Conservation (phyloP, 2,888 invertebrate species). For the Nephrotoma appendiculata region DNA sequence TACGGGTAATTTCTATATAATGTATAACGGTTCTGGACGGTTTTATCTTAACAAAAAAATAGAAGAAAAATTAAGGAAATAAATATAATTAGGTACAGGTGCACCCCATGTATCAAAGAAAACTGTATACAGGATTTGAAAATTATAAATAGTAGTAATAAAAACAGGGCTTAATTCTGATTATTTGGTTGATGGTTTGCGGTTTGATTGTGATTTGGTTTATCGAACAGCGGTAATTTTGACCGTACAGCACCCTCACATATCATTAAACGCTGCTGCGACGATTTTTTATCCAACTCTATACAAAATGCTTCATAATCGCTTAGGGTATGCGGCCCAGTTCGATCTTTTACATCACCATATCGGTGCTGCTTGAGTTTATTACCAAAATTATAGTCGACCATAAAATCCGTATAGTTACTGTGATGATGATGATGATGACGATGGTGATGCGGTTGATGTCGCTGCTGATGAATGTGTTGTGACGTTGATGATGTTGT, state of each 20-base stretch:
- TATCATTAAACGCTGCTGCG: conserved; percentile 53
- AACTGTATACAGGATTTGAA: neutral
- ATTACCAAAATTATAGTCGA: conserved; percentile 7
- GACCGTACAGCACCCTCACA: conserved; percentile 80
- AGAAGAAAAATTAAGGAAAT: neutral
- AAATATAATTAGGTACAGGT: neutral
- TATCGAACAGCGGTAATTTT: conserved; percentile 74
- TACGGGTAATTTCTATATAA: neutral
- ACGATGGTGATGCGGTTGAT: conserved; percentile 11
- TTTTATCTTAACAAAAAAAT: neutral
- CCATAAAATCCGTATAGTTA: conserved; percentile 10
- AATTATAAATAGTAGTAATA: no score
- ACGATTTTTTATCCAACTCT: conserved; percentile 32
- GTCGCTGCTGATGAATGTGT: neutral
- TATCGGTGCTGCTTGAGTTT: conserved; percentile 9
- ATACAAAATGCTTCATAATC: conserved; percentile 30
- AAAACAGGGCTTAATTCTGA: neutral
- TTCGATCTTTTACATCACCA: conserved; percentile 24
- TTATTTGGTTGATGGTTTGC: neutral
- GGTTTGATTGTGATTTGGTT: conserved; percentile 32
- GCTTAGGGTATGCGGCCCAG: conserved; percentile 12
- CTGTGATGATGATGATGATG: conserved; percentile 5
- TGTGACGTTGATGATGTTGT: conserved; percentile 3
- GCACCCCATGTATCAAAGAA: neutral
- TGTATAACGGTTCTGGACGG: neutral